phyloP scores from a whole-genome alignment of 37 sponge, comb jelly and placozoan species.

The Halichondria panicea region DNA sequence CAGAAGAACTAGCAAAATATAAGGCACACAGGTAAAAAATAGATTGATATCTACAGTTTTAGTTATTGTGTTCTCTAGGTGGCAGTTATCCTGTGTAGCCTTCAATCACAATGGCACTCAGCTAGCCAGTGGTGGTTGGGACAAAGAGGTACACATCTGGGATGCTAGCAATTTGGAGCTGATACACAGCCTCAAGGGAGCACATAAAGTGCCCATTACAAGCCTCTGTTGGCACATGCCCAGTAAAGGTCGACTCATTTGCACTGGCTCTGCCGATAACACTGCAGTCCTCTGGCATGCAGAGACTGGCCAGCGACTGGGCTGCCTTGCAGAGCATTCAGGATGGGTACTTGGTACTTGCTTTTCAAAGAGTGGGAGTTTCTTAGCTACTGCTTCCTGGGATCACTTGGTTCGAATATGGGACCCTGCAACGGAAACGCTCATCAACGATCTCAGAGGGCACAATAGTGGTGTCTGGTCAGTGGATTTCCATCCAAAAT shows the following conservation, averaged over 20 bases:
- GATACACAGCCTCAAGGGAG: constrained; percentile 40
- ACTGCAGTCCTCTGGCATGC: constrained; percentile 76
- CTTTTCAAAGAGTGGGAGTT: constrained; percentile 53
- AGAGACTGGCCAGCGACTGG: constrained; percentile 41
- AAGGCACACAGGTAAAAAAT: constrained; percentile 59
- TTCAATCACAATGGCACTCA: constrained; percentile 71
- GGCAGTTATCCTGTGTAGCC: constrained; percentile 76
- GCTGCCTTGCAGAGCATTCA: constrained; percentile 44
- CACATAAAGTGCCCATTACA: constrained; percentile 72
- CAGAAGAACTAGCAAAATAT: constrained; percentile 69
- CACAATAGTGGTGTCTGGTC: constrained; percentile 82
- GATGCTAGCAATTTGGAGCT: constrained; percentile 64
- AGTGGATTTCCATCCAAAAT: constrained; percentile 73
- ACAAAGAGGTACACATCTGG: constrained; percentile 84
- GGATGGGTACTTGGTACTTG: constrained; percentile 79
- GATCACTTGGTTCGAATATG: constrained; percentile 84
- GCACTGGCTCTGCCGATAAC: constrained; percentile 79
- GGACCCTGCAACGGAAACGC: constrained; percentile 61
- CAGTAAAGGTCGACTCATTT: constrained; percentile 58
- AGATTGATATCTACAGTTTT: too few relatives aligned
- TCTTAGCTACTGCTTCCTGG: constrained; percentile 87
- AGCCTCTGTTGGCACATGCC: constrained; percentile 69
- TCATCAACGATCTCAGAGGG: constrained; percentile 60
- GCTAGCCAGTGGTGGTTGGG: constrained; percentile 82
- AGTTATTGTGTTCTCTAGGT: too few relatives aligned